Evolutionary conservation across 2,113 vertebrate genomes (phyloP).

Genomic region (Donacobius atricapilla): DNA sequence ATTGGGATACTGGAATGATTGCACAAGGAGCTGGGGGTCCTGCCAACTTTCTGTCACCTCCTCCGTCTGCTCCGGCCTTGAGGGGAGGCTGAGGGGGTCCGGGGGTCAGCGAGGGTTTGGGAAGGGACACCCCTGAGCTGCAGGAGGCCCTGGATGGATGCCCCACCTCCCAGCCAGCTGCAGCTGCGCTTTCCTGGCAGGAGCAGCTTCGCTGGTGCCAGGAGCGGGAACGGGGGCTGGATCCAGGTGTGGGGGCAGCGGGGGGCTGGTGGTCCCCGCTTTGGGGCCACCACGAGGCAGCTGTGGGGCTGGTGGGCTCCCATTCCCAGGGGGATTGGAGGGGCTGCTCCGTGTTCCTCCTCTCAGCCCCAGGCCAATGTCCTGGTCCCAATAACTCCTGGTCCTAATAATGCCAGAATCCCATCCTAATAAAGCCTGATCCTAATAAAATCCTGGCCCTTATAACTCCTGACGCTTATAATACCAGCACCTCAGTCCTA

Average conservation of each 20-base stretch:
- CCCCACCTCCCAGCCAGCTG: not conserved
- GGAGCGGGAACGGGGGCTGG: accelerated
- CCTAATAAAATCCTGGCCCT: too few species aligned
- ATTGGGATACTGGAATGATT: not conserved
- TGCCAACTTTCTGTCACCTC: constrained; percentile 1
- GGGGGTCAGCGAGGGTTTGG: not conserved
- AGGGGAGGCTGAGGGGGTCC: not conserved
- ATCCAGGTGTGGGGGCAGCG: not conserved
- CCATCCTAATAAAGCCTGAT: too few species aligned
- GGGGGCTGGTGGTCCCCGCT: not conserved
- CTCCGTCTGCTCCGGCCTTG: not conserved
- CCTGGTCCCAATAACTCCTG: not conserved
- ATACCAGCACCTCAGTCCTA: accelerated
- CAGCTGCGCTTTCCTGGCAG: not conserved
- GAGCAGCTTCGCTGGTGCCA: not conserved
- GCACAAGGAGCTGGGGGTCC: not conserved
- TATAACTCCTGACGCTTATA: too few species aligned
- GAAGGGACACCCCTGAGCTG: not conserved
- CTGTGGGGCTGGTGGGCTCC: not conserved
- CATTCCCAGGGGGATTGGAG: not conserved
- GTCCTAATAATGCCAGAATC: too few species aligned
- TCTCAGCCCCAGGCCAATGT: accelerated
- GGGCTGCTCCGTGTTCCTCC: not conserved
- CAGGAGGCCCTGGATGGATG: not conserved
- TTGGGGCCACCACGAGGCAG: accelerated